Conservation (phyloP, 1,140 invertebrate genomes). For the Drosophila takahashii region DNA sequence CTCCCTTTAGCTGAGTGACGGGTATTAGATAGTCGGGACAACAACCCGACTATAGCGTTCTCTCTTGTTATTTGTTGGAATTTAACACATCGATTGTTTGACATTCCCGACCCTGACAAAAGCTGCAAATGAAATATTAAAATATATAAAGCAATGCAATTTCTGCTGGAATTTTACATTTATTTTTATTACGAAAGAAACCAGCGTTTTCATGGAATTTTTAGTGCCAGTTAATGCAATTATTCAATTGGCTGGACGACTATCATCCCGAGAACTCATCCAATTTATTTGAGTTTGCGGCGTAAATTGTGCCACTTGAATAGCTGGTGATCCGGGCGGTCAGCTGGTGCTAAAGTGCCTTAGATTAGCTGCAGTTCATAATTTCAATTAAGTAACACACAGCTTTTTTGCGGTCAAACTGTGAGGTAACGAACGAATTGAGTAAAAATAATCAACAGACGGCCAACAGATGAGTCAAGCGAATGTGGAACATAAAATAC, state of each 20-base stretch:
- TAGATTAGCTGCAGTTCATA: conserved; percentile 43
- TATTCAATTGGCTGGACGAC: conserved; percentile 33
- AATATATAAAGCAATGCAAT: neutral
- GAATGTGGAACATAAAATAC: conserved; percentile 2
- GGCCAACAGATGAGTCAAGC: conserved; percentile 33
- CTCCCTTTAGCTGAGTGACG: too few relatives aligned
- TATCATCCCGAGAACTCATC: conserved; percentile 20
- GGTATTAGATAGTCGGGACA: too few relatives aligned
- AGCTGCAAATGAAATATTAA: neutral
- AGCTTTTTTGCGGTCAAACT: conserved; percentile 59
- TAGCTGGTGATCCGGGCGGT: conserved; percentile 23
- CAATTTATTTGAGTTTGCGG: conserved; percentile 47
- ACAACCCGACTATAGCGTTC: too few relatives aligned
- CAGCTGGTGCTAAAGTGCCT: conserved; percentile 25
- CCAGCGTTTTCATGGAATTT: neutral
- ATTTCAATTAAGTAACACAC: conserved; percentile 70
- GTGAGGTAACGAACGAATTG: conserved; percentile 70
- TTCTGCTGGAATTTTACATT: conserved; percentile 10
- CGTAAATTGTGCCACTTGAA: conserved; percentile 47
- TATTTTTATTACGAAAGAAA: conserved; percentile 3
- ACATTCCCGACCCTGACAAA: neutral
- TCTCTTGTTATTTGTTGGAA: conserved; percentile 1
- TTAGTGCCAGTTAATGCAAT: conserved; percentile 46
- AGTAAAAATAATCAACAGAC: conserved; percentile 43
- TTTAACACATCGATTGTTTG: conserved; percentile 3